phyloP scores from a whole-genome alignment of 2,113 vertebrate species.

The Struthidea cinerea region DNA sequence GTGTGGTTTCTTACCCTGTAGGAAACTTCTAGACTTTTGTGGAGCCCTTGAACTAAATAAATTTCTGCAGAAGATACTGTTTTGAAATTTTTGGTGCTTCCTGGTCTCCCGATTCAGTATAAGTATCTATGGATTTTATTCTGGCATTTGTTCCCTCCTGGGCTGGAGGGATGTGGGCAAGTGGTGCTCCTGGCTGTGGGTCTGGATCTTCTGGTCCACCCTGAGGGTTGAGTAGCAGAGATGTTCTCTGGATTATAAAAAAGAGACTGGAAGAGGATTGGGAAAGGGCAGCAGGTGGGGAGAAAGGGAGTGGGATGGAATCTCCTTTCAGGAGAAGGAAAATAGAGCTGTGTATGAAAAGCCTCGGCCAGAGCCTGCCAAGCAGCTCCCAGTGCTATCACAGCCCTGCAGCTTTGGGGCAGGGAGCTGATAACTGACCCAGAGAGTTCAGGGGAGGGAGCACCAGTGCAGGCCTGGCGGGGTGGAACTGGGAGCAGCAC shows the following conservation, averaged over 20 bases:
- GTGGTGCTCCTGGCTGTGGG: not conserved
- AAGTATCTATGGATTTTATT: not conserved
- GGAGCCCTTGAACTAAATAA: not conserved
- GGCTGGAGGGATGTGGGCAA: not conserved
- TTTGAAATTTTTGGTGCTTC: not conserved
- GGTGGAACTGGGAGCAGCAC: not conserved
- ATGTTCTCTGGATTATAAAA: not conserved
- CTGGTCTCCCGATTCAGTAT: not conserved
- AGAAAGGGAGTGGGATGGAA: not conserved
- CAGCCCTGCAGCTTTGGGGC: not conserved
- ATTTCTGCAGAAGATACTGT: not conserved
- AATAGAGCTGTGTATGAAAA: not conserved
- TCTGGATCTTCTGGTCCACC: not conserved
- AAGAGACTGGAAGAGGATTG: not conserved
- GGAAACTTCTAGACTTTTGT: not conserved
- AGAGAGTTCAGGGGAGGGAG: not conserved
- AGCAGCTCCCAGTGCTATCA: not conserved
- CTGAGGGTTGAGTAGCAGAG: not conserved
- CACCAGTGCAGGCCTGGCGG: not conserved
- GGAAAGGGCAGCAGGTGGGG: not conserved
- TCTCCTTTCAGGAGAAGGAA: not conserved
- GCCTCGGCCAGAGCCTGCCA: not conserved
- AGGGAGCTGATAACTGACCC: constrained; percentile 12
- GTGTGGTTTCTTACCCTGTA: not conserved
- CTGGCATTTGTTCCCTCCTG: not conserved